Base-by-base conservation (phyloP, 2,888 invertebrate species). In the Melinaea menophilus region DNA sequence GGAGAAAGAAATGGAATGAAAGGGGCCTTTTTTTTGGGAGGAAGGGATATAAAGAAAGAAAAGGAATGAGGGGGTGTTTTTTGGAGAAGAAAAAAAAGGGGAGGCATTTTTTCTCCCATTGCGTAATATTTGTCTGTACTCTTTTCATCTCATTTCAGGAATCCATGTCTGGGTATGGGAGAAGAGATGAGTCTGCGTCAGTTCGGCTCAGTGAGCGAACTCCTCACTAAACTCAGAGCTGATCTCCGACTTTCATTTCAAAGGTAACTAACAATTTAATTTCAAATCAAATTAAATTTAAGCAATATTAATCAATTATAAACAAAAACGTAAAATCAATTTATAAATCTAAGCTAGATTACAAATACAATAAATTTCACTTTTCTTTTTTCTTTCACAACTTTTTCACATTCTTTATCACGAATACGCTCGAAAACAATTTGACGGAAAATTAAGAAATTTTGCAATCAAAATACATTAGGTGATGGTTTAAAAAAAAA, bases 171-270 rank as follows among this genome's bases (percentile, higher is more conserved):
- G 62, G 91, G 92, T 63, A 86, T 92, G 58, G 94, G 94, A 37
- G 94, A 94, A 66, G 97, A 97, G 83, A 97, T 97, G 97, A 95
- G 95, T 11, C 90, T 97, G 47, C 92, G 96, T 34, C 96, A 97
- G 83, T 97, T 97, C 78, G 94, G 95, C 13, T 95, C 96, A 11
- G 95, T 97, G 55, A 96, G 97, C 55, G 97, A 98, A 84, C 91
- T 98, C 34, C 92, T 98, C 61, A 94, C 95, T 59, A 98, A 98
- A 81, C 92, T 98, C 45, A 93, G 96, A 71, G 94, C 96, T 5
- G 98, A 98, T 82, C 92, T 98, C 0, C 91, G 96, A 71, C 92
- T 97, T 56, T 95, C 98, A 0, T 97, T 96, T 87, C 96, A 96
- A 67, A 97, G 97, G 97, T 97, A 86, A 81, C 64, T 46, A 37